These are phyloP conservation scores for Callaeas wilsoni DNA, from an alignment of 2,113 vertebrate species.

Conservation along the genomic window DNA sequence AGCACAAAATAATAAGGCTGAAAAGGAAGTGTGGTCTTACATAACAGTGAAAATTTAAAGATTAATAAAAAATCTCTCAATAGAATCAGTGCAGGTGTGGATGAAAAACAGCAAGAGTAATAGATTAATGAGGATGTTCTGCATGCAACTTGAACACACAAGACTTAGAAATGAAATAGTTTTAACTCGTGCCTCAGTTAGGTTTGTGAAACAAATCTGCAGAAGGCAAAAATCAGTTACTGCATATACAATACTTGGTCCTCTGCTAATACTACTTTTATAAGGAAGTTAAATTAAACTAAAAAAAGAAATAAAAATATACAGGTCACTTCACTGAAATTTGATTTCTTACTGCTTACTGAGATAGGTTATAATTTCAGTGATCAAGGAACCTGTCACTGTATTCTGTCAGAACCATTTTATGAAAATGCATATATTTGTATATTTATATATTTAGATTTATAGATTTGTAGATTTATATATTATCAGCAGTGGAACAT, in stretches of 20 bases:
- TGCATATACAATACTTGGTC: neutral
- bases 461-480: neutral
- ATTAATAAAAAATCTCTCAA: neutral
- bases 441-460: neutral
- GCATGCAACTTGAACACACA: neutral
- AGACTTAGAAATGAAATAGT: neutral
- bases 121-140: neutral
- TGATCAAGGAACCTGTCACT: neutral
- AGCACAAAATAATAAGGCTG: slow-evolving; percentile 4
- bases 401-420: neutral
- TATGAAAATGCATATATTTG: neutral
- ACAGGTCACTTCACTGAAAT: neutral
- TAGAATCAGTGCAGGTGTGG: neutral
- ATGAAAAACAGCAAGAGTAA: neutral
- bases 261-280: neutral
- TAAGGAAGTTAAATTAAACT: neutral
- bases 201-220: neutral
- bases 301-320: neutral
- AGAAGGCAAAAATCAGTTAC: neutral
- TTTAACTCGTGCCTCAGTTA: neutral
- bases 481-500: neutral
- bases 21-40: neutral
- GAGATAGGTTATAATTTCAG: neutral
- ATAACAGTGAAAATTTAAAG: neutral
- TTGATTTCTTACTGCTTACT: neutral